Conservation (phyloP, 2,797 vertebrate genomes). For the Gastrophryne carolinensis region DNA sequence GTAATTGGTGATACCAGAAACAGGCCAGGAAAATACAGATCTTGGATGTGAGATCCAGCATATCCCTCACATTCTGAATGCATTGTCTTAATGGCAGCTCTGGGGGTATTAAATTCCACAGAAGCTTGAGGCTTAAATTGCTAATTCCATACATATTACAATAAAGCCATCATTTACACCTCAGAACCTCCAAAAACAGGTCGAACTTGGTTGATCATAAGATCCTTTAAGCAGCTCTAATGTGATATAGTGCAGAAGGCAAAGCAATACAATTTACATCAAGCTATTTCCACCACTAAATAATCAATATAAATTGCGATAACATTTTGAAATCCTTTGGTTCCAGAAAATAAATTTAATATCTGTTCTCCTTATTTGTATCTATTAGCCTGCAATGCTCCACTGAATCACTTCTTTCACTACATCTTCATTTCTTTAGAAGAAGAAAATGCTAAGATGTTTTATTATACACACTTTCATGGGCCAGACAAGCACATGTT, state of each 20-base stretch:
- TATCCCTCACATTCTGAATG: too few species aligned
- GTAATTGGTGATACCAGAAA: too few species aligned
- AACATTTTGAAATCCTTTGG: not conserved
- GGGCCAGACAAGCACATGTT: not conserved
- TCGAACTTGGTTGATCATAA: not conserved
- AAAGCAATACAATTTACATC: slow-evolving; percentile 4
- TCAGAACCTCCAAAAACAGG: not conserved
- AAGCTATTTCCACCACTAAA: not conserved
- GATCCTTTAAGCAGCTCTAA: not conserved
- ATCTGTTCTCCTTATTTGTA: slow-evolving; percentile 9
- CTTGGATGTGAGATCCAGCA: too few species aligned
- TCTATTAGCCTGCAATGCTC: not conserved
- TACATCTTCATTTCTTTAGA: not conserved
- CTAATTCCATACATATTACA: too few species aligned
- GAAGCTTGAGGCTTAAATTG: too few species aligned
- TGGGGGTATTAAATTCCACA: too few species aligned
- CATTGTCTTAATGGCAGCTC: too few species aligned
- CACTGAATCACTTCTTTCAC: not conserved
- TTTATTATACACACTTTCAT: not conserved
- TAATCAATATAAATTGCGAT: slow-evolving; percentile 4
- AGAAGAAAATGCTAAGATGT: not conserved
- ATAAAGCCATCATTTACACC: not conserved
- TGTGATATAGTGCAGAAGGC: not conserved
- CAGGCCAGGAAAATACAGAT: too few species aligned
- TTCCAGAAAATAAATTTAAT: slow-evolving; percentile 1